These are phyloP conservation scores for Epizoanthus fatuus DNA, from an alignment of 92 coral and sea anemone genomes.

Conservation along the genomic window DNA sequence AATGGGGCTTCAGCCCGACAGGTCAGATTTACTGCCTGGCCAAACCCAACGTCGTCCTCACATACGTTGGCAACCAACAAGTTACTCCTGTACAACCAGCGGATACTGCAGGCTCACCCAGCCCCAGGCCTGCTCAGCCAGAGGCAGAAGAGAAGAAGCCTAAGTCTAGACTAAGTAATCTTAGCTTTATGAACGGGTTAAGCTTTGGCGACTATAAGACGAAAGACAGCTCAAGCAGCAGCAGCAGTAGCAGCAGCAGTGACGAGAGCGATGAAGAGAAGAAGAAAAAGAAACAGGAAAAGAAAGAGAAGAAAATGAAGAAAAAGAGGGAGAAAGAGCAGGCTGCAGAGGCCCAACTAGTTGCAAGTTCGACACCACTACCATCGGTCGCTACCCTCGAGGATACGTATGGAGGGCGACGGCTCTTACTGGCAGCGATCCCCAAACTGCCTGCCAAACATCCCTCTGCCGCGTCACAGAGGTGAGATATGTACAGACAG, in stretches of 20 bases:
- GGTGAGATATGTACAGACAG: slow-evolving; percentile 48
- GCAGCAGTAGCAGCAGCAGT: background rate
- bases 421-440: slow-evolving; percentile 66
- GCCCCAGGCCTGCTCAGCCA: slow-evolving; percentile 2
- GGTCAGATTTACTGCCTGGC: slow-evolving; percentile 92
- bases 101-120: background rate
- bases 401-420: slow-evolving; percentile 82
- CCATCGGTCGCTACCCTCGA: slow-evolving; percentile 71
- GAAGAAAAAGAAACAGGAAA: background rate
- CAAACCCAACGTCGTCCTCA: slow-evolving; percentile 81
- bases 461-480: slow-evolving; percentile 83
- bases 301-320: background rate
- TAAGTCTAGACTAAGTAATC: slow-evolving; percentile 6
- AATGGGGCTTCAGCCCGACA: slow-evolving; percentile 92
- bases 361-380: slow-evolving; percentile 42
- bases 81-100: slow-evolving; percentile 43
- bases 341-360: slow-evolving; percentile 24
- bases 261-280: slow-evolving; percentile 44
- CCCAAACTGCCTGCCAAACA: slow-evolving; percentile 78
- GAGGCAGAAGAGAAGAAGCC: slow-evolving; percentile 40
- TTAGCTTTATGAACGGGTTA: slow-evolving; percentile 13
- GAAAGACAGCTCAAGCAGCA: background rate
- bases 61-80: slow-evolving; percentile 69
- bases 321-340: slow-evolving; percentile 18
- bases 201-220: background rate